Base-by-base conservation (phyloP, 2,113 vertebrate species). In the Thamnaconus septentrionalis region DNA sequence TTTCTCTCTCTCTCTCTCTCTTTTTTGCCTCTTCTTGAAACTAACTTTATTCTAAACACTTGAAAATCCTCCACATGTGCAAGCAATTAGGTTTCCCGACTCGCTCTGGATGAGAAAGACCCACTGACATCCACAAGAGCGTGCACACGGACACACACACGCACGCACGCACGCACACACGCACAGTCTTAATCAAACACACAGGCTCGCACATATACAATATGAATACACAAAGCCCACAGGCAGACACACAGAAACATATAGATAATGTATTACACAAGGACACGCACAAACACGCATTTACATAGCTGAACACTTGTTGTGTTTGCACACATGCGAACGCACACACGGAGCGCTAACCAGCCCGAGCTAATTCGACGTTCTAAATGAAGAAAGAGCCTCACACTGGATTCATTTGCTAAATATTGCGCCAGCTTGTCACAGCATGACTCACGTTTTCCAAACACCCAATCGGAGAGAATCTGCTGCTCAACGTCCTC, bases 1-100 rank as follows among this genome's bases (percentile, higher is more conserved):
- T 59, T 41, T 60, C 12, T 61, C 5, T 8, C 5, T 46, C 45
- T 46, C 45, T 8, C 5, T 8, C 1, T 46, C 1, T 73, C 64
- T 69, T 71, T 80, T 62, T 77, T 59, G 53, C 68, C 59, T 73
- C 64, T 76, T 85, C 87, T 84, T 80, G 82, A 90, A 83, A 83
- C 79, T 81, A 80, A 84, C 82, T 90, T 85, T 74, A 83, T 90
- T 87, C 72, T 85, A 88, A 90, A 91, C 85, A 87, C 86, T 89
- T 89, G 75, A 88, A 90, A 90, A 89, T 85, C 71, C 68, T 85
- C 75, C 88, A 91, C 91, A 92, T 91, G 82, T 91, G 91, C 70
- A 90, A 91, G 74, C 82, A 87, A 90, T 92, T 91, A 89, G 56
- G 80, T 82, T 88, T 90, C 87, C 86, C 79, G 80, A 82, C 82